Conservation (phyloP, 2,888 invertebrate species). For the Brenthis daphne region DNA sequence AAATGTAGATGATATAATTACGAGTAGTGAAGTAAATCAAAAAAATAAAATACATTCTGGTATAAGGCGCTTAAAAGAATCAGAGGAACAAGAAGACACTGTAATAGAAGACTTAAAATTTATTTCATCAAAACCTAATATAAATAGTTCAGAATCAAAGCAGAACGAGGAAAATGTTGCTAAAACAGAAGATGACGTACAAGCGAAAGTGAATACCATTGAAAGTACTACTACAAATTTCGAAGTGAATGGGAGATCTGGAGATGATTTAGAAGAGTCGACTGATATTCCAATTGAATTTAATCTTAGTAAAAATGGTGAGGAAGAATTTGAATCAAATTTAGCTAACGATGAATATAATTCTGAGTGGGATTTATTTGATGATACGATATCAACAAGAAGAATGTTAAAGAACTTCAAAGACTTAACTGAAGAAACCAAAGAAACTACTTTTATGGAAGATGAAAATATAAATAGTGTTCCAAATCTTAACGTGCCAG, state of each 20-base stretch:
- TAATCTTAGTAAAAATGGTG: not conserved
- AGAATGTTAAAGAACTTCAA: slow-evolving; percentile 10
- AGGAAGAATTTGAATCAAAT: slow-evolving; percentile 2
- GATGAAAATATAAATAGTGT: too few relatives aligned
- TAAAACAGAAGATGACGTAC: slow-evolving; percentile 8
- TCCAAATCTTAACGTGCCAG: too few relatives aligned
- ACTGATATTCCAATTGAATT: not conserved
- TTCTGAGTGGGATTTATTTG: slow-evolving; percentile 18
- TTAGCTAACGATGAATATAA: slow-evolving; percentile 24
- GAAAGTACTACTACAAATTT: slow-evolving; percentile 14
- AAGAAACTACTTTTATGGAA: not conserved
- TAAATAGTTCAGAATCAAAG: not conserved
- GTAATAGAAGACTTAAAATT: not conserved
- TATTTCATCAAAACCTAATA: not conserved
- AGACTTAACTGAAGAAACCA: not conserved
- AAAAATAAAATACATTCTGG: not conserved
- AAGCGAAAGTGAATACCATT: not conserved
- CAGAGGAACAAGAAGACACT: not conserved
- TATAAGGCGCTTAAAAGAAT: slow-evolving; percentile 13
- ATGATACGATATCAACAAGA: slow-evolving; percentile 22
- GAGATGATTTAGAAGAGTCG: slow-evolving; percentile 23
- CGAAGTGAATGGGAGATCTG: not conserved
- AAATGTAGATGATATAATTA: slow-evolving; percentile 4
- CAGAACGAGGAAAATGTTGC: not conserved
- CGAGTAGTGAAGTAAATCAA: slow-evolving; percentile 14